A percentile compares a stretch with the other conserved stretches of the same genome.
phyloP scores from a whole-genome alignment of 2,888 invertebrate species.

The Drosophila conformis region DNA sequence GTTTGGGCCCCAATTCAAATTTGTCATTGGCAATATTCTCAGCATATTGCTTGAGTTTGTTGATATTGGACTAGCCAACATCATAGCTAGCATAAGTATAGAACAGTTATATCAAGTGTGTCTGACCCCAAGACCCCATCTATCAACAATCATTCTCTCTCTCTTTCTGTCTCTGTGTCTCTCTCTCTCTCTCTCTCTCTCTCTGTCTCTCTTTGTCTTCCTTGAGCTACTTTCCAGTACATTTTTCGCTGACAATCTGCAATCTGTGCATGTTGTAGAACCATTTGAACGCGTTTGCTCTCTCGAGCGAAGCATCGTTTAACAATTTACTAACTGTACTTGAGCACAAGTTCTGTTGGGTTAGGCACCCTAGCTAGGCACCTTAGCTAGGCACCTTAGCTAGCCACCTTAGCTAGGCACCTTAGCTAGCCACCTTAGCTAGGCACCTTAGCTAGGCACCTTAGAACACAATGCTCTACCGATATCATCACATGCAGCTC shows the following conservation, averaged over 20 bases:
- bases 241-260: background rate
- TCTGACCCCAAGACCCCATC: background rate
- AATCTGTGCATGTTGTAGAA: background rate
- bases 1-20: too few relatives aligned
- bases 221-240: too few relatives aligned
- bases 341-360: constrained; percentile 6
- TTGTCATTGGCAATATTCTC: too few relatives aligned
- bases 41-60: too few relatives aligned
- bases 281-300: constrained; percentile 4
- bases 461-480: background rate
- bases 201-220: background rate
- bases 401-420: constrained; percentile 8
- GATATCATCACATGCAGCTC: background rate
- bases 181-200: background rate
- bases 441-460: constrained; percentile 3
- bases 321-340: constrained; percentile 13
- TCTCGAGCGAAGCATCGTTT: constrained; percentile 2
- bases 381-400: background rate
- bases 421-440: constrained; percentile 1
- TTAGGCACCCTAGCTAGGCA: constrained; percentile 3
- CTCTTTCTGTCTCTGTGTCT: too few relatives aligned
- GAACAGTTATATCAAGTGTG: background rate
- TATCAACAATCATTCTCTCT: background rate
- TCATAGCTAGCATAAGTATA: background rate
- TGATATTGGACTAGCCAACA: background rate